Evolutionary conservation across 2,113 vertebrate species (phyloP), one percentile per base, ranked within the genome.

Genomic region (Motacilla alba): DNA sequence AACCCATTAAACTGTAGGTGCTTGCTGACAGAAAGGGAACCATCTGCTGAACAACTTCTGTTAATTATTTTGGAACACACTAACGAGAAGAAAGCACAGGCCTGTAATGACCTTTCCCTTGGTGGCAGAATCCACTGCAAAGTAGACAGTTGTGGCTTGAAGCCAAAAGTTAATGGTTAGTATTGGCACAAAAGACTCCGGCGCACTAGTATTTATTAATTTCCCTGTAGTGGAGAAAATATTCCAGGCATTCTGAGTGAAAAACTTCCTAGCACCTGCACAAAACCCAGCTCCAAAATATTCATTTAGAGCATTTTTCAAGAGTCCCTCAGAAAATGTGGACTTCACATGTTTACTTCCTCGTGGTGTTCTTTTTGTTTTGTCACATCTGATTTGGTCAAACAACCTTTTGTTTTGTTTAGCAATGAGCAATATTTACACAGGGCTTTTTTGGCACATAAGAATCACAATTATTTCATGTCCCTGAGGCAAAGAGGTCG

Each of bases 11-110:
- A 96, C 82, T 92, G 95, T 97, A 98, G 97, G 97, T 97, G 96
- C 97, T 98, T 94, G 98, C 98, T 98, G 98, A 98, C 98, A 98
- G 98, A 97, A 98, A 98, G 96, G 96, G 98, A 98, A 97, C 97
- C 98, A 98, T 98, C 98, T 98, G 98, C 96, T 96, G 96, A 98
- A 98, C 94, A 94, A 98, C 97, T 98, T 98, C 96, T 97, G 96
- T 97, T 98, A 98, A 98, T 98, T 98, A 98, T 95, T 95, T 97
- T 98, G 96, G 98, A 98, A 97, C 96, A 93, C 86, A 47, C 89
- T 93, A 96, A 97, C 35, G 27, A 97, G 97, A 97, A 96, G 95
- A 97, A 97, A 98, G 97, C 94, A 94, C 96, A 97, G 96, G 95
- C 94, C 96, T 10, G 83, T 97, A 98, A 97, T 97, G 97, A 98